Conservation (phyloP, 2,113 vertebrate genomes). For the Gasterosteus nipponicus region DNA sequence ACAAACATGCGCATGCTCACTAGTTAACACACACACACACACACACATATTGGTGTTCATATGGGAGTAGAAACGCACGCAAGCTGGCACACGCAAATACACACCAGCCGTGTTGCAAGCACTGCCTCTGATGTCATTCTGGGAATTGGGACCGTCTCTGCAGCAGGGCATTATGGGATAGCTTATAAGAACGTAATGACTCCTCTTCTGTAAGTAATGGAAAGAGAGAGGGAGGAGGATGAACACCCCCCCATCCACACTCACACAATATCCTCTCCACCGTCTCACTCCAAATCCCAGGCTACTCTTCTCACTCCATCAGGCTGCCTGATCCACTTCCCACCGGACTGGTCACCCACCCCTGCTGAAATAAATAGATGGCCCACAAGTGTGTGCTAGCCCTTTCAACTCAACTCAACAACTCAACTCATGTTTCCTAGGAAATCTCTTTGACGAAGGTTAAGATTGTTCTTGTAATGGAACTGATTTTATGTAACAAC, state of each 20-base stretch:
- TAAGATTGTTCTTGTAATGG: not conserved
- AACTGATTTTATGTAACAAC: not conserved
- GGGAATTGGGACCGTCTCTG: conserved; percentile 68
- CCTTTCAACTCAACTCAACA: too few relatives aligned
- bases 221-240: not conserved
- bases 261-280: not conserved
- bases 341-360: not conserved
- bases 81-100: conserved; percentile 1
- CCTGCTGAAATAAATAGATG: not conserved
- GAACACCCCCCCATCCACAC: not conserved
- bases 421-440: not conserved
- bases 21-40: not conserved
- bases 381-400: not conserved
- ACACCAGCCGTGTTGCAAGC: conserved; percentile 44
- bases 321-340: conserved; percentile 5
- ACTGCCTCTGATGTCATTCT: conserved; percentile 70
- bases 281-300: too few relatives aligned
- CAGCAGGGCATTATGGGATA: conserved; percentile 64
- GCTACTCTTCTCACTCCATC: too few relatives aligned
- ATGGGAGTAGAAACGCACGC: conserved; percentile 3
- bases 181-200: conserved; percentile 63
- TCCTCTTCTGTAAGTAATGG: conserved; percentile 44
- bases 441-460: not conserved
- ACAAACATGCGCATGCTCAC: not conserved
- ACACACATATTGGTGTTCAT: conserved; percentile 17